Evolutionary conservation across 2,888 invertebrate genomes (phyloP).

Genomic region (Phania funesta): DNA sequence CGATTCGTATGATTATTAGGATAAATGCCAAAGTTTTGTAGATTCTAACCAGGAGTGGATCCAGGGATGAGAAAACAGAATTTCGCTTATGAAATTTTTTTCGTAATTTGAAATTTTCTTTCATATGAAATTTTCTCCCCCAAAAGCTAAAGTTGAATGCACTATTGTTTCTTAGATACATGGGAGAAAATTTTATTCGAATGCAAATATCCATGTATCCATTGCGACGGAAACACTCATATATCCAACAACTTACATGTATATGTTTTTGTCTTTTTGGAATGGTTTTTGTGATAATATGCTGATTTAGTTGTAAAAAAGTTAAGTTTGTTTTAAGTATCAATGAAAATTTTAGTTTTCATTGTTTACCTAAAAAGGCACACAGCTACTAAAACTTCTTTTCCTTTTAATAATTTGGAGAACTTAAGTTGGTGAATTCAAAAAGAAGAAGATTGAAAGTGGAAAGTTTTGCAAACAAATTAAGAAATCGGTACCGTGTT

Average conservation of each 20-base stretch:
- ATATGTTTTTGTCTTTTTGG: too few relatives aligned
- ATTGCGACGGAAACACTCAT: constrained; percentile 40
- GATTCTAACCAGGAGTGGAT: constrained; percentile 1
- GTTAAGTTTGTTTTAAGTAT: constrained; percentile 65
- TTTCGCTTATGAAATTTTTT: too few relatives aligned
- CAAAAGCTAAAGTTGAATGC: too few relatives aligned
- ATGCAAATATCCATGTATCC: constrained; percentile 42
- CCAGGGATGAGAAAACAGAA: too few relatives aligned
- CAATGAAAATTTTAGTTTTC: constrained; percentile 63
- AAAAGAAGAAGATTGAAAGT: too few relatives aligned
- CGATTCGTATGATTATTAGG: constrained; percentile 49
- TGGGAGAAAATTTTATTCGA: background rate
- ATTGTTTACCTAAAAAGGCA: too few relatives aligned
- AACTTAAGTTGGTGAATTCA: constrained; percentile 65
- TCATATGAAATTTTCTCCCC: too few relatives aligned
- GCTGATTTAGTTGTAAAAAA: constrained; percentile 39
- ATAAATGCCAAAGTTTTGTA: constrained; percentile 55
- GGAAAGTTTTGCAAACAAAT: too few relatives aligned
- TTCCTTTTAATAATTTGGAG: constrained; percentile 44
- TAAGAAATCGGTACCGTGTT: too few relatives aligned
- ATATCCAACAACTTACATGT: background rate
- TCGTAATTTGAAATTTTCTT: too few relatives aligned
- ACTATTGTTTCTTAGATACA: too few relatives aligned
- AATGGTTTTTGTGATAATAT: constrained; percentile 1
- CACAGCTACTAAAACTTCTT: constrained; percentile 67